Percentiles rank a stretch among this genome's conserved stretches.
phyloP scores from a whole-genome alignment of 2,113 vertebrate genomes.

The Oreamnos americanus region DNA sequence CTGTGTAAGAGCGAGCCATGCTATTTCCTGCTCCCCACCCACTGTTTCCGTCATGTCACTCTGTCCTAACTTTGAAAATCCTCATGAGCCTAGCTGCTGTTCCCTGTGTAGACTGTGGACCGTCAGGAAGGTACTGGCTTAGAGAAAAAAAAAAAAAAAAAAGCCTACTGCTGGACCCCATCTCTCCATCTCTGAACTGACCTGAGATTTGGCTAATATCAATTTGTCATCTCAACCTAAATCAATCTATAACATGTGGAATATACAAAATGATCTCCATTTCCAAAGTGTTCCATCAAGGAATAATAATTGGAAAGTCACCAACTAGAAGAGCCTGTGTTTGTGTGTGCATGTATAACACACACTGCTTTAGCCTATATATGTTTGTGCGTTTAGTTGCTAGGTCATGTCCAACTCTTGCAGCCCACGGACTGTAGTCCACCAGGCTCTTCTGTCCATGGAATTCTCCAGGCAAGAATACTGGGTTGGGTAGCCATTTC shows the following conservation, averaged over 20 bases:
- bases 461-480: not conserved
- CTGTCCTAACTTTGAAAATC: not conserved
- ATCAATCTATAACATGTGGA: not conserved
- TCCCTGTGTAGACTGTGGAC: not conserved
- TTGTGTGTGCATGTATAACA: not conserved
- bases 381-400: not conserved
- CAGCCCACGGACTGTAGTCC: not conserved
- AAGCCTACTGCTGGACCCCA: not conserved
- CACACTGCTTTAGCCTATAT: not conserved
- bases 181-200: not conserved
- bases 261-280: not conserved
- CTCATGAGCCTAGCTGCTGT: not conserved
- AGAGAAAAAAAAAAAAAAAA: not conserved
- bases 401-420: not conserved
- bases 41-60: not conserved
- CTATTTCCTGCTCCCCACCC: constrained; percentile 61
- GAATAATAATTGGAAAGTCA: not conserved
- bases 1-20: constrained; percentile 30
- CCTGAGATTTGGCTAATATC: not conserved
- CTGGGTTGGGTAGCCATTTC: not conserved
- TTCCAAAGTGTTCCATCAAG: not conserved
- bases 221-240: not conserved
- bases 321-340: not conserved
- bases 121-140: not conserved
- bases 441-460: not conserved